Evolutionary conservation across 1,140 invertebrate genomes (phyloP), one percentile per base, ranked within the genome.

Genomic region (Ooceraea biroi): DNA sequence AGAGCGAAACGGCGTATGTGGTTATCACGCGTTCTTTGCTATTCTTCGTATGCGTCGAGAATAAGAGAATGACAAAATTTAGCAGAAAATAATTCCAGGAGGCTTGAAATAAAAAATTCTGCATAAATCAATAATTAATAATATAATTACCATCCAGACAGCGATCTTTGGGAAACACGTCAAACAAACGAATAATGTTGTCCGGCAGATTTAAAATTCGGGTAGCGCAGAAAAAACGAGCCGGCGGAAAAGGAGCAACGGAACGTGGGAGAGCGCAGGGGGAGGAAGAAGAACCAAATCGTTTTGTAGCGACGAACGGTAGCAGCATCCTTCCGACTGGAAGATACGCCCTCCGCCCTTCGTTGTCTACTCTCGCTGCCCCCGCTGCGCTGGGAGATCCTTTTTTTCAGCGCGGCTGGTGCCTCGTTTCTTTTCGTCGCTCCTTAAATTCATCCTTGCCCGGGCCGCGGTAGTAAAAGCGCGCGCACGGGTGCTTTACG

Each of bases 401-500:
- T 73, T 61, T 83, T 86, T 82, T 87, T 88, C 71, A 22, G 11
- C 46, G 7, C 36, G 12, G 25, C 60, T 25, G 52, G n/a, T 76
- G 78, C 78, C 78, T 61, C 30, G 68, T 73, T 74, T 72, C 69
- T 82, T 74, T 82, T 74, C 69, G 66, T 82, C 78, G 69, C 78
- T 82, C 41, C 89, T 82, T 82, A 82, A 82, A 82, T 74, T 82
- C 78, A 82, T 82, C 69, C 78, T 82, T 74, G 57, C 78, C 72
- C 60, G 14, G 25, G 84, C 71, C 85, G 60, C 78, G 85, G 90
- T 82, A 91, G 91, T 92, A 92, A 93, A 92, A 90, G 91, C 89
- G 85, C 78, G 86, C 80, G 85, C 85, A 69, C 71, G 87, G 78
- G 17, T 68, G 87, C 87, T 93, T 93, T 93, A 93, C 91, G 92